Evolutionary conservation across 2,797 vertebrate species (phyloP), one percentile per base, ranked within the genome.

Genomic region (Neosilurus hyrtlii): DNA sequence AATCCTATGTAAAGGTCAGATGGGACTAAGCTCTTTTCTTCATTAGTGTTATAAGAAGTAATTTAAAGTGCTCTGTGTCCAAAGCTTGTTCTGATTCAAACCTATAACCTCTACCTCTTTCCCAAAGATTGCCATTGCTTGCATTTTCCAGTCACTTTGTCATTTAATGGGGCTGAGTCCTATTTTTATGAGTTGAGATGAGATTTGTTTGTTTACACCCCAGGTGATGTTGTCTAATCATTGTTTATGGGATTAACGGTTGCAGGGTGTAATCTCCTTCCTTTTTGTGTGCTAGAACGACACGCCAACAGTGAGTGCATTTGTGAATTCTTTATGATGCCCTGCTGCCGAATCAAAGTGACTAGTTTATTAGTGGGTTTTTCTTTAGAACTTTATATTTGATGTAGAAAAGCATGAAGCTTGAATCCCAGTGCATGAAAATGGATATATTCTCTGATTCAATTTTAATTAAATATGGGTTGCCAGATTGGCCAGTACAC

Each of bases 121-220:
- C 37, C 43, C 37, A 22, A 66, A 61, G 52, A 56, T 22, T 24
- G 22, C 15, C 49, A 52, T 66, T 70, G 26, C 49, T 37, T 57
- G 51, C 18, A 79, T 82, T 80, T 76, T 26, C n/a, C 26, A 22
- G n/a, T 67, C 56, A 63, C 49, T 71, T 7, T 68, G 63, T 56
- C 37, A n/a, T 57, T 24, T 24, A 22, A 56, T 57, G 65, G 77
- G 30, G 43, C 20, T 37, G 62, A 70, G 80, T 78, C 30, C 12
- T 66, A 52, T 75, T 81, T 75, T 78, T 84, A 56, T 74, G 43
- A 79, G 81, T 82, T 83, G 73, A 83, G 68, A 85, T 86, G 80
- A 81, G 84, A 86, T 79, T 83, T 82, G 79, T 89, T 89, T 89
- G 86, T 89, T 90, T 89, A 70, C 81, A 83, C 86, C 83, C 80